phyloP scores from a whole-genome alignment of 2,888 invertebrate genomes.

The Aethes cnicana region DNA sequence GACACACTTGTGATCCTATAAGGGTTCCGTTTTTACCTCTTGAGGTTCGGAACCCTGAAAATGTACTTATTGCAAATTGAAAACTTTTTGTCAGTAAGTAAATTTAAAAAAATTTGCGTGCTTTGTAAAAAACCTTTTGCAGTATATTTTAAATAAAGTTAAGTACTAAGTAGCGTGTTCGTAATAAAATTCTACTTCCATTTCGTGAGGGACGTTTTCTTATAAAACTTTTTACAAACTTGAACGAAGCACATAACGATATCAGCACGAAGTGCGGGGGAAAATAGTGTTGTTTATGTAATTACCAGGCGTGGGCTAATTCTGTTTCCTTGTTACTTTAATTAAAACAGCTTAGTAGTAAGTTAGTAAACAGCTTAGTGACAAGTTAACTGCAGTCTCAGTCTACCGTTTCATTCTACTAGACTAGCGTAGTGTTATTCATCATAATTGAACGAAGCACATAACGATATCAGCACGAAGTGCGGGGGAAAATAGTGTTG shows the following conservation, averaged over 20 bases:
- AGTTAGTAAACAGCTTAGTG: conserved; percentile 27
- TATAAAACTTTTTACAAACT: conserved; percentile 20
- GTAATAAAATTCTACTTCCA: conserved; percentile 14
- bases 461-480: conserved; percentile 26
- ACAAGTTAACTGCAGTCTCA: conserved; percentile 8
- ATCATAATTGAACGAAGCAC: too few relatives aligned
- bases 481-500: conserved; percentile 23
- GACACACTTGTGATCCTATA: too few relatives aligned
- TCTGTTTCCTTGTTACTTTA: conserved; percentile 23
- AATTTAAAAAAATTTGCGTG: not conserved
- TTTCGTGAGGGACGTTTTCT: conserved; percentile 7
- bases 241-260: conserved; percentile 24
- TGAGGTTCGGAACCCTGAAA: too few relatives aligned
- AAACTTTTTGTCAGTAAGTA: too few relatives aligned
- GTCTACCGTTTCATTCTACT: not conserved
- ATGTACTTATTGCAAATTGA: too few relatives aligned
- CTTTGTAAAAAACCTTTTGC: not conserved
- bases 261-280: conserved; percentile 20
- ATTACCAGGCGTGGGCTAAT: conserved; percentile 26
- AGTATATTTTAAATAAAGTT: not conserved
- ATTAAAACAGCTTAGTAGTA: conserved; percentile 22
- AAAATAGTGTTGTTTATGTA: conserved; percentile 26
- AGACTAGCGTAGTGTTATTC: not conserved
- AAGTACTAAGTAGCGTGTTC: not conserved
- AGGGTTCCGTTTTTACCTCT: too few relatives aligned